These are phyloP conservation scores for Andrena chrysosceles DNA, from an alignment of 2,888 invertebrate species.

Conservation along the genomic window DNA sequence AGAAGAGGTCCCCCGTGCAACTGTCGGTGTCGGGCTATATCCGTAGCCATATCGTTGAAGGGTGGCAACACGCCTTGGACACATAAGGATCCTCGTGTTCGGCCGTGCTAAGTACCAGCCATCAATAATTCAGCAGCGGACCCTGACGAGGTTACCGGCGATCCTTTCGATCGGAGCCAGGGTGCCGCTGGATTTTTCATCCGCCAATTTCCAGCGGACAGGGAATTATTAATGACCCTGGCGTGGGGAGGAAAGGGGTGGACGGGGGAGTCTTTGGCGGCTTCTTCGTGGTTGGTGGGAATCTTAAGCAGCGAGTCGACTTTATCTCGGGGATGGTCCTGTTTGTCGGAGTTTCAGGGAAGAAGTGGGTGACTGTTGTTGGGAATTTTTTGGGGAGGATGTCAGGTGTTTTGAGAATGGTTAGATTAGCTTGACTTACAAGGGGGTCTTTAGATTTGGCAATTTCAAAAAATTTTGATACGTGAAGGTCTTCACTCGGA, in stretches of 20 bases:
- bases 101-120: constrained; percentile 79
- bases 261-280: constrained; percentile 1
- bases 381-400: too few relatives aligned
- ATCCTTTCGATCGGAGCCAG: constrained; percentile 48
- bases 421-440: too few relatives aligned
- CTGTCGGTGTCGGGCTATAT: constrained; percentile 54
- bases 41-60: constrained; percentile 63
- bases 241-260: background rate
- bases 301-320: background rate
- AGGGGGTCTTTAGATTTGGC: too few relatives aligned
- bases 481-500: too few relatives aligned
- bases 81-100: constrained; percentile 67
- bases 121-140: constrained; percentile 84
- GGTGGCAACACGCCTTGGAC: constrained; percentile 72
- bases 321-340: background rate
- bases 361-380: background rate
- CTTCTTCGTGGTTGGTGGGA: background rate
- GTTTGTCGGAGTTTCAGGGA: background rate
- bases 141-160: constrained; percentile 83
- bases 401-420: too few relatives aligned
- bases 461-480: too few relatives aligned
- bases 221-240: constrained; percentile 42
- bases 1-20: constrained; percentile 56
- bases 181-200: constrained; percentile 50
- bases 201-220: constrained; percentile 37